These are phyloP conservation scores for Cygnus atratus DNA, from an alignment of 2,113 vertebrate species.

Conservation along the genomic window DNA sequence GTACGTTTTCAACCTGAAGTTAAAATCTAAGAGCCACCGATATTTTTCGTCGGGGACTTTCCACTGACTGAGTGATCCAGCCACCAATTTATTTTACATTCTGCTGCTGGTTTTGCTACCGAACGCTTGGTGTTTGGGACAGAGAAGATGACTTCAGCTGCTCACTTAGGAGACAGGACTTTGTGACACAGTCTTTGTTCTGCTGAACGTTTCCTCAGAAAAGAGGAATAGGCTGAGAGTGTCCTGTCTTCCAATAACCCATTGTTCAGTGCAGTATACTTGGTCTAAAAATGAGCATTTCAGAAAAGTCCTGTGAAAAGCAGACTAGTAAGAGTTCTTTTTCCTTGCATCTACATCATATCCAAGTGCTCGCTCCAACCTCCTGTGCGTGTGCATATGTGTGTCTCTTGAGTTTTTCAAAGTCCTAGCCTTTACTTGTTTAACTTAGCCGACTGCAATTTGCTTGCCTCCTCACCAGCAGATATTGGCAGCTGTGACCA, in stretches of 20 bases:
- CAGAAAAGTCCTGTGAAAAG: neutral
- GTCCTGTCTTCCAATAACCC: neutral
- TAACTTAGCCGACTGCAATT: neutral
- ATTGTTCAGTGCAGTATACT: fast-evolving
- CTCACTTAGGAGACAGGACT: neutral
- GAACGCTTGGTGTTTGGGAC: neutral
- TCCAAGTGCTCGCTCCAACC: neutral
- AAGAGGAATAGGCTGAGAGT: neutral
- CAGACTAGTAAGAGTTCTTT: neutral
- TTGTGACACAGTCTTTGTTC: neutral
- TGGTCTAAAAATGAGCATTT: neutral
- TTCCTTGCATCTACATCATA: neutral
- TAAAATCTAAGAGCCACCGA: neutral
- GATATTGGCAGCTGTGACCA: neutral
- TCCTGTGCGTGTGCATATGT: fast-evolving
- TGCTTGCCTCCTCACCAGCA: neutral
- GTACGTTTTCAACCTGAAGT: neutral
- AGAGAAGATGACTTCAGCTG: neutral
- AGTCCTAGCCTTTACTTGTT: slow-evolving; percentile 12
- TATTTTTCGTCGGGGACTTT: neutral
- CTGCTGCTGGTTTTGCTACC: neutral
- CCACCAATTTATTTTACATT: neutral
- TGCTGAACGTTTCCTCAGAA: neutral
- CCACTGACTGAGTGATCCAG: neutral
- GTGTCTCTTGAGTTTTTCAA: neutral